phyloP scores from a whole-genome alignment of 2,797 vertebrate genomes.

The Galagoides demidoff region DNA sequence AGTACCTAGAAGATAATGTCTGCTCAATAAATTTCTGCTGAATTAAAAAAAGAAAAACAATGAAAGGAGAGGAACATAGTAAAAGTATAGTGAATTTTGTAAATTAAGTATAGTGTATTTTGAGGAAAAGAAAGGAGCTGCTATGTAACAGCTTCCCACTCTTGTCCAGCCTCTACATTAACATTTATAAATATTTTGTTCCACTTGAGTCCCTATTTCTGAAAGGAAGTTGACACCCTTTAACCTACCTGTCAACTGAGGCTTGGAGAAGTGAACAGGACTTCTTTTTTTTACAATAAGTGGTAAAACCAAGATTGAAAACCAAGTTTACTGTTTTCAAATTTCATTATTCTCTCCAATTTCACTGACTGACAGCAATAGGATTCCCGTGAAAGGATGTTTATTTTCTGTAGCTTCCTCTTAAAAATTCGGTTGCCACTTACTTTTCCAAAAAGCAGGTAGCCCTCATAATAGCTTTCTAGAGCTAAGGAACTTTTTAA shows the following conservation, averaged over 20 bases:
- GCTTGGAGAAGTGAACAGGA: neutral
- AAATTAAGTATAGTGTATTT: neutral
- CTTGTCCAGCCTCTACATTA: neutral
- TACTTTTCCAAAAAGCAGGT: neutral
- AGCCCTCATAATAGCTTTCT: neutral
- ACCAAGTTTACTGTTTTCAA: neutral
- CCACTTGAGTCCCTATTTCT: neutral
- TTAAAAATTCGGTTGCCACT: neutral
- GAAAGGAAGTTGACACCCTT: neutral
- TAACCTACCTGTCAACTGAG: neutral
- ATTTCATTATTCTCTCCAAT: neutral
- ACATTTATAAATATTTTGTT: neutral
- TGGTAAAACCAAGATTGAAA: neutral
- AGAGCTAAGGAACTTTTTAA: conserved; percentile 19
- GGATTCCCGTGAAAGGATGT: neutral
- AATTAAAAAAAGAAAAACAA: neutral
- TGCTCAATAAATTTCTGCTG: neutral
- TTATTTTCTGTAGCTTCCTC: neutral
- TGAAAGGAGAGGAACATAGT: neutral
- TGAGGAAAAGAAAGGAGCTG: neutral
- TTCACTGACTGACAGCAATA: neutral
- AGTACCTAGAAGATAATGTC: neutral
- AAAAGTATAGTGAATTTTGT: neutral
- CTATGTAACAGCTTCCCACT: too few species aligned
- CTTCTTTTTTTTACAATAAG: neutral